phyloP scores from a whole-genome alignment of 2,113 vertebrate genomes.

The Neogale vison region DNA sequence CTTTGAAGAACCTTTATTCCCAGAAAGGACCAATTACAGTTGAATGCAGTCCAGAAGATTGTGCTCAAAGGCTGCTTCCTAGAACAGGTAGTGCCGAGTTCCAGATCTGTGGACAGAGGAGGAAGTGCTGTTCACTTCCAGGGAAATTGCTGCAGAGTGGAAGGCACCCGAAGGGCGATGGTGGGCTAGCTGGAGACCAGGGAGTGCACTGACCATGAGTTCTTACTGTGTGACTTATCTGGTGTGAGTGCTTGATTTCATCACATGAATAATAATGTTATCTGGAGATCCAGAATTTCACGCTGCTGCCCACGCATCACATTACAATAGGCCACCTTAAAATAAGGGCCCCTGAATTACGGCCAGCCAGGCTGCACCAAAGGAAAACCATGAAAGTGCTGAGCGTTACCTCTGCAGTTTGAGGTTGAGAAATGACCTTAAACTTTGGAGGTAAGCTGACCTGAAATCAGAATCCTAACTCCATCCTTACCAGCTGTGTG shows the following conservation, averaged over 20 bases:
- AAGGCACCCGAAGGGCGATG: background rate
- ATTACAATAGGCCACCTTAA: background rate
- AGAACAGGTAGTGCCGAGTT: slow-evolving; percentile 23
- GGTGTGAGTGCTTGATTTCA: background rate
- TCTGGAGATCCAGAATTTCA: background rate
- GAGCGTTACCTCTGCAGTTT: background rate
- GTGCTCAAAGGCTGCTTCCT: slow-evolving; percentile 12
- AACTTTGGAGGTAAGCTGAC: background rate
- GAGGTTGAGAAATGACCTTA: background rate
- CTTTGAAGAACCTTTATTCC: slow-evolving; percentile 52
- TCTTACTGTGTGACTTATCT: background rate
- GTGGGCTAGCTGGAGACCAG: background rate
- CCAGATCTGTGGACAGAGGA: background rate
- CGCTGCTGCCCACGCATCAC: background rate
- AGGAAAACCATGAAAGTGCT: background rate
- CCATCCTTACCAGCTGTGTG: background rate
- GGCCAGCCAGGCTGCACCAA: background rate
- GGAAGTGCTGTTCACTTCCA: background rate
- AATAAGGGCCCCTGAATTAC: background rate
- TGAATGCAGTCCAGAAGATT: slow-evolving; percentile 31
- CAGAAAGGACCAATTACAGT: slow-evolving; percentile 51
- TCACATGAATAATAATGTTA: background rate
- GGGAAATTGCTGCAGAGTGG: background rate
- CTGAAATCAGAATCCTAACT: background rate
- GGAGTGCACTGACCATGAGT: background rate